Base-by-base conservation (phyloP, 2,797 vertebrate species). In the Cheirogaleus major region DNA sequence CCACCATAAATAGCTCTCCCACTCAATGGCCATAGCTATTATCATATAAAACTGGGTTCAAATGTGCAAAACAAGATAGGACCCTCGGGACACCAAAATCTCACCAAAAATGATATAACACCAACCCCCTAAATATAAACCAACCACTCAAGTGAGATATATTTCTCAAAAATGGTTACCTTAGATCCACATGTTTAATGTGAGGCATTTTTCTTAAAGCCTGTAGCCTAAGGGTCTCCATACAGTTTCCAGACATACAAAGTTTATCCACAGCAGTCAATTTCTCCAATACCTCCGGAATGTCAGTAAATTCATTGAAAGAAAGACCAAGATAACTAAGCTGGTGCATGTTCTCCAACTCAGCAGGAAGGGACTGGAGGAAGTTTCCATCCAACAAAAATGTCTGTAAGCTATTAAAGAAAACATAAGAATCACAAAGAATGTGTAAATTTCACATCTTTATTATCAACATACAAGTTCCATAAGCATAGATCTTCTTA, bases 361-460 rank as follows among this genome's bases (percentile, higher is more conserved):
- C 99, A 17, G 95, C 97, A 85, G 99, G 99, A 95, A 99, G 99
- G 61, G 98, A 98, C n/a, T 98, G 98, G n/a, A 99, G 99, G 97
- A 99, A 99, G 98, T 99, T 99, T 83, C 99, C 99, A 89, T 99
- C 99, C 98, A 99, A 97, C 96, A 99, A 98, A 98, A 99, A 99
- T 0, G 99, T 99, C 99, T 99, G 99, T 98, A 99, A 98, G 97
- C 99, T 99, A 98, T 97, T 95, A 86, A 86, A 57, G 96, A 86
- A 97, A 89, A 48, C 12, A 84, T 85, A 82, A 86, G 50, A 92
- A 84, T 95, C 70, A 92, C 17, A 69, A 97, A 91, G 69, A 98
- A 92, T 25, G 65, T 70, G 73, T 52, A 92, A 75, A 97, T 63
- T 69, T 91, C n/a, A 61, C 18, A 81, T 97, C 35, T 93, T 97